Evolutionary conservation across 2,888 invertebrate genomes (phyloP).

Genomic region (Pilophorus perplexus): DNA sequence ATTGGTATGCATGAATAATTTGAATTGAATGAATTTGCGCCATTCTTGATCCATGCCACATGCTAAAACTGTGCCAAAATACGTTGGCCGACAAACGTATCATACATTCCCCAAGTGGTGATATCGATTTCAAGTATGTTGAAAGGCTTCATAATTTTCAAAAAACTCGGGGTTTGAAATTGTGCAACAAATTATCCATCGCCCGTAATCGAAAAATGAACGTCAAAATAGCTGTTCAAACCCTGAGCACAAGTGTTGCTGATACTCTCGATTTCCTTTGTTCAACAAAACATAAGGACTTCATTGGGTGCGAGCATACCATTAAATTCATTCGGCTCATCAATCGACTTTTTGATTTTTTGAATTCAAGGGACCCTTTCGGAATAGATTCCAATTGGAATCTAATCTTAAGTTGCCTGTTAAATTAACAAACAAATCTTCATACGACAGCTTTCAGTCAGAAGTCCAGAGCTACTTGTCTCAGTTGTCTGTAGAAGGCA

Average conservation of each 20-base stretch:
- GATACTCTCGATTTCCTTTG: constrained; percentile 36
- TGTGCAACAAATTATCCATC: constrained; percentile 41
- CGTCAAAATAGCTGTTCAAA: constrained; percentile 35
- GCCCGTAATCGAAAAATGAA: constrained; percentile 45
- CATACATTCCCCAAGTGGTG: constrained; percentile 14
- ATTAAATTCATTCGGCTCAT: constrained; percentile 1
- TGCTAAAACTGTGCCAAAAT: constrained; percentile 33
- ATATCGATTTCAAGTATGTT: constrained; percentile 27
- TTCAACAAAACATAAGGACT: not conserved
- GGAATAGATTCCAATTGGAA: not conserved
- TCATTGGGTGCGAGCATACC: not conserved
- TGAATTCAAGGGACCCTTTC: not conserved
- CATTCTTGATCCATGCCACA: constrained; percentile 34
- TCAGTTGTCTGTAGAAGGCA: no score
- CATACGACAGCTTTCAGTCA: no score
- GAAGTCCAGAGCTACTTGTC: no score
- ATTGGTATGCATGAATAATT: no score
- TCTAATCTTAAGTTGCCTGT: not conserved
- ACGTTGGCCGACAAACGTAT: constrained; percentile 29
- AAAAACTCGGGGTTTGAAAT: constrained; percentile 33
- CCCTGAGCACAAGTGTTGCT: constrained; percentile 42
- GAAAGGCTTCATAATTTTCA: constrained; percentile 31
- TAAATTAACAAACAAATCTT: no score
- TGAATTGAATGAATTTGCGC: no score
- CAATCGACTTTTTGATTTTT: constrained; percentile 3